phyloP scores from a whole-genome alignment of 2,113 vertebrate species.

The Gobio gobio region DNA sequence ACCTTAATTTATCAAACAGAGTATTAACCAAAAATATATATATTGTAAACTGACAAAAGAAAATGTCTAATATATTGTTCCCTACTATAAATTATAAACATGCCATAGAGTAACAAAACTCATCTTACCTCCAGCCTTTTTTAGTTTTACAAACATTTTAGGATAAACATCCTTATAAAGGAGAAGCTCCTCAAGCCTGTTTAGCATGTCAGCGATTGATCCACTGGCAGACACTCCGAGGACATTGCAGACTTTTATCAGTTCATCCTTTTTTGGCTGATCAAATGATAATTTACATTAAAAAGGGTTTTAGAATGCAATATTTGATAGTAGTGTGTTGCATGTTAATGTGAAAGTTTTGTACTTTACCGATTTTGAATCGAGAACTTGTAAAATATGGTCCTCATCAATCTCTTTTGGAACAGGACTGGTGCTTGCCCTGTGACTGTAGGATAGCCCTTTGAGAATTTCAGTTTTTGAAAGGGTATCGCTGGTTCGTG shows the following conservation, averaged over 20 bases:
- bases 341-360: background rate
- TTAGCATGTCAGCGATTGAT: background rate
- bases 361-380: background rate
- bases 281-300: background rate
- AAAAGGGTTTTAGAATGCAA: background rate
- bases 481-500: background rate
- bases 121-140: constrained; percentile 28
- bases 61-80: background rate
- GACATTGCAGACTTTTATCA: background rate
- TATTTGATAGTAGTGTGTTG: background rate
- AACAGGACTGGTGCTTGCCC: background rate
- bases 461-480: background rate
- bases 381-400: background rate
- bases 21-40: no score
- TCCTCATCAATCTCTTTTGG: background rate
- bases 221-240: constrained; percentile 22
- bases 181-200: constrained; percentile 37
- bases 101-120: background rate
- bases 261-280: constrained; percentile 10
- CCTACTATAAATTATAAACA: background rate
- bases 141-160: constrained; percentile 35
- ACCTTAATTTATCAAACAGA: background rate
- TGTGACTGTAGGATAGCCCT: background rate
- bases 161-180: constrained; percentile 42
- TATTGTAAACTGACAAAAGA: background rate